These are phyloP conservation scores for Pangasius djambal DNA, from an alignment of 2,797 vertebrate genomes.

Conservation along the genomic window DNA sequence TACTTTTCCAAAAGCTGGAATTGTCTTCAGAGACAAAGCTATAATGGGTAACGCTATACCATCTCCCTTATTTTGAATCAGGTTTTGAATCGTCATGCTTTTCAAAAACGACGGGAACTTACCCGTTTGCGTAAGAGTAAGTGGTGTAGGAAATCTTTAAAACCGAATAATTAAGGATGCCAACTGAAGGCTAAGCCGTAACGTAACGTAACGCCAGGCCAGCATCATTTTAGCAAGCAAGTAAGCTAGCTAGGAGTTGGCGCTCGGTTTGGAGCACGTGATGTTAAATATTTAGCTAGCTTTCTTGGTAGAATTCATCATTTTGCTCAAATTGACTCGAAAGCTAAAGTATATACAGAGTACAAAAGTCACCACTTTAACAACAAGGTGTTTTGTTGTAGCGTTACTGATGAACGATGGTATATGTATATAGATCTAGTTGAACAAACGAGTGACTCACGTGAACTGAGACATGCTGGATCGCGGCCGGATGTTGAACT, in stretches of 20 bases:
- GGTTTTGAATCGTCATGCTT: too few species aligned
- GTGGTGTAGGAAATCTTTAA: too few species aligned
- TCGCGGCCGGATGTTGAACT: slow-evolving; percentile 86
- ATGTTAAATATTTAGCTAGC: too few species aligned
- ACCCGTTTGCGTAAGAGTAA: too few species aligned
- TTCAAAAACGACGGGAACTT: too few species aligned
- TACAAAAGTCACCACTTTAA: neutral
- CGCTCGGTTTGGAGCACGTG: neutral
- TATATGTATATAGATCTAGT: neutral
- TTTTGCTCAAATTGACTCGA: neutral
- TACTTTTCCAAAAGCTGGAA: too few species aligned
- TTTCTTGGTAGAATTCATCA: neutral
- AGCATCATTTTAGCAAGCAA: neutral
- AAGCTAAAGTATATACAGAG: neutral
- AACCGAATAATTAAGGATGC: neutral
- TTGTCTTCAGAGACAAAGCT: neutral
- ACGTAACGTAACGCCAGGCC: neutral
- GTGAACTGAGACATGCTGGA: slow-evolving; percentile 84
- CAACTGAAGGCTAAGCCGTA: neutral
- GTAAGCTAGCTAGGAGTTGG: too few species aligned
- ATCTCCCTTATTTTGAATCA: too few species aligned
- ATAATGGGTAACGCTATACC: neutral
- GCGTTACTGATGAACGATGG: neutral
- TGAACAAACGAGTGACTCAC: slow-evolving; percentile 68
- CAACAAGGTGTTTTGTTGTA: neutral